These are phyloP conservation scores for Thamnaconus septentrionalis DNA, from an alignment of 2,113 vertebrate genomes.

Conservation along the genomic window DNA sequence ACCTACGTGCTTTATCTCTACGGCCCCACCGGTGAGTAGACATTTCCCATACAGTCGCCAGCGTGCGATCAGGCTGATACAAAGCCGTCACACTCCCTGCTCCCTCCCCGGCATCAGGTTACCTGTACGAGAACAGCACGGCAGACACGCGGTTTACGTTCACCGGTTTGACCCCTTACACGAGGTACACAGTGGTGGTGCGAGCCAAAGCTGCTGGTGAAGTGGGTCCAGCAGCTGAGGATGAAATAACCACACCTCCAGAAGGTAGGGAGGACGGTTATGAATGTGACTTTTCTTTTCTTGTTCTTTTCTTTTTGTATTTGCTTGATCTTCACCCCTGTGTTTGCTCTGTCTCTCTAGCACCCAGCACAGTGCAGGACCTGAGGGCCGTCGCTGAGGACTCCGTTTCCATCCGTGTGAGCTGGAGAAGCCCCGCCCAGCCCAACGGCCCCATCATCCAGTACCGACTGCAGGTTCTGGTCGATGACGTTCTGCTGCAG, in stretches of 20 bases:
- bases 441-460: slow-evolving; percentile 90
- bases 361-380: slow-evolving; percentile 84
- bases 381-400: slow-evolving; percentile 82
- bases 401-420: slow-evolving; percentile 84
- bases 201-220: slow-evolving; percentile 87
- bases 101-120: slow-evolving; percentile 68
- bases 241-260: slow-evolving; percentile 81
- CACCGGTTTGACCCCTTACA: slow-evolving; percentile 84
- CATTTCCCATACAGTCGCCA: neutral
- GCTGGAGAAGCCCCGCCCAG: slow-evolving; percentile 86
- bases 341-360: slow-evolving; percentile 52
- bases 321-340: slow-evolving; percentile 11
- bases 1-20: slow-evolving; percentile 86
- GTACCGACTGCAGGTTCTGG: slow-evolving; percentile 84
- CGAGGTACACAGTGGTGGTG: slow-evolving; percentile 75
- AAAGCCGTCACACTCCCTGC: neutral
- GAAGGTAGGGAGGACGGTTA: slow-evolving; percentile 76
- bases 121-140: slow-evolving; percentile 87
- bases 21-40: slow-evolving; percentile 81
- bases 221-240: slow-evolving; percentile 81
- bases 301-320: slow-evolving; percentile 14
- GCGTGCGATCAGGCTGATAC: neutral
- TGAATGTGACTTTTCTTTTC: neutral
- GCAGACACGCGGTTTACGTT: slow-evolving; percentile 82
- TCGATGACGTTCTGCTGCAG: slow-evolving; percentile 74